Evolutionary conservation across 2,888 invertebrate genomes (phyloP), one percentile per base, ranked within the genome.

Genomic region (Heliconius aoede): DNA sequence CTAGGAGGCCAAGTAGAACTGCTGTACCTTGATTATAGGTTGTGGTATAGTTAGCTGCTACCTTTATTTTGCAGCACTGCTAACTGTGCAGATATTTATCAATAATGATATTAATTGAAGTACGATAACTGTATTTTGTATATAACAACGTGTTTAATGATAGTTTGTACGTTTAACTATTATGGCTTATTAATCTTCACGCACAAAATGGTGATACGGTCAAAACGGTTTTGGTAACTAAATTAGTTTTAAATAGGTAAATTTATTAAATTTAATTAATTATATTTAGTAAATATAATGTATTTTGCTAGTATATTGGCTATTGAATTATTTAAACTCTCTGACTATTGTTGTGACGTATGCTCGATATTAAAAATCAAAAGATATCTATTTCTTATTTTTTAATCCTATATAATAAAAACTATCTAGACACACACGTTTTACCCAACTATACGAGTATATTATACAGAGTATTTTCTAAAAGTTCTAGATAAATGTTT

Each of bases 1-100:
- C 87, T 89, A 87, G 85, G 85, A 86, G 86, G 90, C 87, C 84
- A 84, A 84, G 85, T 86, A 84, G 81, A 81, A 81, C 84, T 82
- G 84, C 84, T 84, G 85, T 85, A 87, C 86, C 86, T 86, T 83
- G 84, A 88, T 88, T 86, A 89, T 76, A 67, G 51, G 67, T 24
- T 61, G 58, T 28, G 68, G 55, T 77, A 74, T 62, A 76, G 76
- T 65, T 74, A 77, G 72, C 46, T 68, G 74, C 65, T 77, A 77
- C 69, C 81, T 77, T 78, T 85, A 83, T 62, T 71, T 87, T 86
- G 85, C 83, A 83, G 83, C 82, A 85, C 68, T 68, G 68, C 18
- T 73, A 76, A 76, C 62, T 65, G 60, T 58, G 62, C 58, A 58
- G 58, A 40, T 74, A 74, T 36, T 36, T 11, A 36, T 36, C 36